Evolutionary conservation across 2,888 invertebrate species (phyloP).

Genomic region (Drosophila paramelanica): DNA sequence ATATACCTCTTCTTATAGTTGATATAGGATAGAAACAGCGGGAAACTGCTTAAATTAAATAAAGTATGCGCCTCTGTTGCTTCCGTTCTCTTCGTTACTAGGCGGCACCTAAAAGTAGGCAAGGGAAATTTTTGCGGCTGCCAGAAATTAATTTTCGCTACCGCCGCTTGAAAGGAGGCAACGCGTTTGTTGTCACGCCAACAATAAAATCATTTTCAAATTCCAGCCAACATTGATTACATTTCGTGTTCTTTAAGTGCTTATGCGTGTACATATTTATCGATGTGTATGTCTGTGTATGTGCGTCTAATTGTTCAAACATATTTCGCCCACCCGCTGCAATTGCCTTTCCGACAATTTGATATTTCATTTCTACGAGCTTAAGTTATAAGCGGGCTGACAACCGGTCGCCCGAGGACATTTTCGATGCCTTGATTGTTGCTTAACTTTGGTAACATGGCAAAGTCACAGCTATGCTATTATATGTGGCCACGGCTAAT

Average conservation of each 20-base stretch:
- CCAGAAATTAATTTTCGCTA: constrained; percentile 56
- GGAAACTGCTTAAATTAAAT: constrained; percentile 53
- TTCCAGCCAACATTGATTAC: constrained; percentile 48
- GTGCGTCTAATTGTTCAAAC: constrained; percentile 34
- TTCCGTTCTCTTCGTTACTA: constrained; percentile 20
- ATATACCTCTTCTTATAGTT: not conserved
- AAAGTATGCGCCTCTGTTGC: constrained; percentile 21
- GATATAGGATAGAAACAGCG: constrained; percentile 18
- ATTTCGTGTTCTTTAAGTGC: constrained; percentile 50
- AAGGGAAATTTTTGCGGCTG: constrained; percentile 46
- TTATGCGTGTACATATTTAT: constrained; percentile 14
- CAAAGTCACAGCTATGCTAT: constrained; percentile 33
- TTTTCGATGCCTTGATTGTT: constrained; percentile 29
- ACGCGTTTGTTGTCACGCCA: constrained; percentile 47
- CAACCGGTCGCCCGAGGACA: constrained; percentile 16
- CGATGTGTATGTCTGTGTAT: not conserved
- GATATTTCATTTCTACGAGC: constrained; percentile 38
- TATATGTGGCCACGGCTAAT: constrained; percentile 50
- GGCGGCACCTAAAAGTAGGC: constrained; percentile 58
- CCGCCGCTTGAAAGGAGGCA: constrained; percentile 33
- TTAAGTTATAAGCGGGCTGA: constrained; percentile 43
- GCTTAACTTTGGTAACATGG: constrained; percentile 30
- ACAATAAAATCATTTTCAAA: constrained; percentile 51
- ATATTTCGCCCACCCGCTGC: not conserved
- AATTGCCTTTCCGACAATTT: constrained; percentile 16